Conservation (phyloP, 2,797 vertebrate genomes). For the Enteromius anoplus region DNA sequence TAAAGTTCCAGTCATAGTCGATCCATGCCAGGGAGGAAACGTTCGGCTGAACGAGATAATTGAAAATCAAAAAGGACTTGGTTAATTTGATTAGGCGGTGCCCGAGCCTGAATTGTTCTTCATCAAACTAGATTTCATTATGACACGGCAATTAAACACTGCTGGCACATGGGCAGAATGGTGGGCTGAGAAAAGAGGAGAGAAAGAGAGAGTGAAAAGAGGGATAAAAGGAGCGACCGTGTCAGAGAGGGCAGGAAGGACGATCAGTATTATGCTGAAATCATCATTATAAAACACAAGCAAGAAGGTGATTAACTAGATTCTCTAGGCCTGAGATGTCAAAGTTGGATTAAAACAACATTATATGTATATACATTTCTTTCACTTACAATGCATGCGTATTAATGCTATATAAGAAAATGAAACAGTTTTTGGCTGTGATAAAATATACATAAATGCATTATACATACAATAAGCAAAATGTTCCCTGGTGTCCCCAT, state of each 20-base stretch:
- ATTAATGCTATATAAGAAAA: background rate
- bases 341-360: background rate
- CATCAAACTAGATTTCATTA: slow-evolving; percentile 91
- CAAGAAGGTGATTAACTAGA: slow-evolving; percentile 11
- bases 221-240: background rate
- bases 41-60: slow-evolving; percentile 82
- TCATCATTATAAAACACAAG: slow-evolving; percentile 48
- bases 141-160: slow-evolving; percentile 87
- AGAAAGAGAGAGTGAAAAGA: slow-evolving; percentile 17
- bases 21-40: slow-evolving; percentile 70
- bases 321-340: background rate
- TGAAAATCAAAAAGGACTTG: slow-evolving; percentile 94
- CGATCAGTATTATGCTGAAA: slow-evolving; percentile 50
- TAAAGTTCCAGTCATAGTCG: slow-evolving; percentile 61
- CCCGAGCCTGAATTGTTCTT: slow-evolving; percentile 83
- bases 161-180: slow-evolving; percentile 64
- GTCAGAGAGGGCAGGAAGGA: slow-evolving; percentile 14
- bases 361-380: background rate
- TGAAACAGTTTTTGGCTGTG: background rate
- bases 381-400: background rate
- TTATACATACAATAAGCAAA: slow-evolving; percentile 8
- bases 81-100: slow-evolving; percentile 92
- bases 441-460: background rate
- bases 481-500: slow-evolving; percentile 39
- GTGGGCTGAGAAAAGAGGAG: slow-evolving; percentile 12